These are phyloP conservation scores for Penaeus indicus DNA, from an alignment of 1,140 invertebrate genomes.

Conservation along the genomic window DNA sequence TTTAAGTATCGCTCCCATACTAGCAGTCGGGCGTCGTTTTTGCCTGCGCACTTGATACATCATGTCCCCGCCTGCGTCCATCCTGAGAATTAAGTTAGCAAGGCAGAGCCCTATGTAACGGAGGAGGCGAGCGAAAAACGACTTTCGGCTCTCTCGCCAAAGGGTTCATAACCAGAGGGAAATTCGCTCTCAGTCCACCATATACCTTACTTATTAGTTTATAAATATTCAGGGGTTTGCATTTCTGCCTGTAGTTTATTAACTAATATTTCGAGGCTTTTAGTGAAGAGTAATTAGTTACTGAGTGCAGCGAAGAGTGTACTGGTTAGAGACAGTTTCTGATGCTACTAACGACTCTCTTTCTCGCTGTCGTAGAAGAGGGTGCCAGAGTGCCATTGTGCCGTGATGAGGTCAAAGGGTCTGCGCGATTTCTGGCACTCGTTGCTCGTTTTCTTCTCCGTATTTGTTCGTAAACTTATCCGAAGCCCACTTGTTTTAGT, in stretches of 20 bases:
- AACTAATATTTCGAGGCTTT: constrained; percentile 41
- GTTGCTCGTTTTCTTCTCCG: too few species aligned
- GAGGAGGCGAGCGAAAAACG: neutral
- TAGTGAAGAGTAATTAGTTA: constrained; percentile 2
- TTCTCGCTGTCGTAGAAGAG: too few species aligned
- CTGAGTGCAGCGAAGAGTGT: neutral
- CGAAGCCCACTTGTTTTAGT: too few species aligned
- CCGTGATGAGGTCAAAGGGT: too few species aligned
- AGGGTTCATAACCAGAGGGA: constrained; percentile 9
- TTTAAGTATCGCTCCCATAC: too few species aligned
- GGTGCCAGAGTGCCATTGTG: too few species aligned
- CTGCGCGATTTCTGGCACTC: too few species aligned
- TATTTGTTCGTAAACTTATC: too few species aligned
- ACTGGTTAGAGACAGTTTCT: too few species aligned
- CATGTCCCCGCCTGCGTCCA: neutral
- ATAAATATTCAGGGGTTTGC: constrained; percentile 37
- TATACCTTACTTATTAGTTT: constrained; percentile 42
- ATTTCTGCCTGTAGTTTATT: constrained; percentile 15
- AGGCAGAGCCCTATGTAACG: constrained; percentile 29
- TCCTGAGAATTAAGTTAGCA: constrained; percentile 43
- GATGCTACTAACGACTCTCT: too few species aligned
- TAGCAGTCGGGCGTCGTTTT: too few species aligned
- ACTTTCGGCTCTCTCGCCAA: neutral
- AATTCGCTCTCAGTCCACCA: constrained; percentile 13
- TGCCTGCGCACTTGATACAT: neutral